These are phyloP conservation scores for Vulpes ferrilata DNA, from an alignment of 2,113 vertebrate genomes.

Conservation along the genomic window DNA sequence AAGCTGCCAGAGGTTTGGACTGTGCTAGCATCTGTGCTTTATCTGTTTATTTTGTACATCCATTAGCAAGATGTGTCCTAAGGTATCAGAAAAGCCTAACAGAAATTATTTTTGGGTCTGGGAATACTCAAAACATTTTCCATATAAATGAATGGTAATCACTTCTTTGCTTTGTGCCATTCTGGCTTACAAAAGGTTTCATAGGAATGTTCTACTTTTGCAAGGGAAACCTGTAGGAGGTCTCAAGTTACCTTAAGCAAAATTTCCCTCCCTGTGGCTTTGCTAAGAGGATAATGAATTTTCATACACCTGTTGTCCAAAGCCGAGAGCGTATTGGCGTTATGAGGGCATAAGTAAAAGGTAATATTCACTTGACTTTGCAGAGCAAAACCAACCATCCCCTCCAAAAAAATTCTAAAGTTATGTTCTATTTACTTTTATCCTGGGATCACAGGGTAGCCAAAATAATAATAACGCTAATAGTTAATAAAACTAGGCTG, in stretches of 20 bases:
- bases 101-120: not conserved
- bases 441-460: not conserved
- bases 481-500: not conserved
- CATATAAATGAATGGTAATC: not conserved
- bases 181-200: not conserved
- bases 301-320: not conserved
- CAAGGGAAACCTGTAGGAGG: not conserved
- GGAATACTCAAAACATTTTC: not conserved
- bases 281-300: not conserved
- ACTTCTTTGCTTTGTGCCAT: not conserved
- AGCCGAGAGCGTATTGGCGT: not conserved
- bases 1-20: not conserved
- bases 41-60: not conserved
- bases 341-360: not conserved
- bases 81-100: not conserved
- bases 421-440: not conserved
- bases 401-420: not conserved
- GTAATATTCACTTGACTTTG: not conserved
- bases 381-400: not conserved
- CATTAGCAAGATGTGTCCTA: not conserved
- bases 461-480: not conserved
- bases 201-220: not conserved
- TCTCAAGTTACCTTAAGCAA: conserved; percentile 8
- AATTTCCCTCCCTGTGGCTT: not conserved
- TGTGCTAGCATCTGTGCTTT: not conserved